phyloP scores from a whole-genome alignment of 1,140 invertebrate genomes.

The Drosophila guanche region DNA sequence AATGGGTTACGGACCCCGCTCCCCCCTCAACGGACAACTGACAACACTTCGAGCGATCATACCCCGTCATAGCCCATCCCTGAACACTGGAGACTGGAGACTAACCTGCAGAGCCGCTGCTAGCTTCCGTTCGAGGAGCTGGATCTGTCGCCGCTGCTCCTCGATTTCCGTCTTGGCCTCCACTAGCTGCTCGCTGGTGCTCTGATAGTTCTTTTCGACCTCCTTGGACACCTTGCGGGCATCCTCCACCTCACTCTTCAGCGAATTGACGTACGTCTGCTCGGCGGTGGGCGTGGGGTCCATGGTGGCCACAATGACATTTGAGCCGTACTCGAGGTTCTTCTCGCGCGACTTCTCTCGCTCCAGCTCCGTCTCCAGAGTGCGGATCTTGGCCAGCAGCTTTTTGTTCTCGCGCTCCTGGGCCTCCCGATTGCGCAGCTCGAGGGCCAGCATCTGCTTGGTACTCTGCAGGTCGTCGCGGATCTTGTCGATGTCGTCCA shows the following conservation, averaged over 20 bases:
- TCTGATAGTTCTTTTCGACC: conserved; percentile 90
- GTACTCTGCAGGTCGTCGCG: conserved; percentile 95
- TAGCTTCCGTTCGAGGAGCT: conserved; percentile 89
- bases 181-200: conserved; percentile 90
- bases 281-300: conserved; percentile 82
- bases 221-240: conserved; percentile 91
- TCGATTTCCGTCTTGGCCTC: conserved; percentile 90
- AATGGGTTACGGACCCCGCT: background rate
- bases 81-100: background rate
- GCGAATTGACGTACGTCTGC: conserved; percentile 86
- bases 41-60: conserved; percentile 52
- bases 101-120: conserved; percentile 86
- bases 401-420: conserved; percentile 94
- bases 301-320: conserved; percentile 80
- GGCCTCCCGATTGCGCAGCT: conserved; percentile 93
- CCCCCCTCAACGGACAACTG: conserved; percentile 64
- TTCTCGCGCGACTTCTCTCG: conserved; percentile 87
- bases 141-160: conserved; percentile 90
- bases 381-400: conserved; percentile 89
- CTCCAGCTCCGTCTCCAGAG: conserved; percentile 90
- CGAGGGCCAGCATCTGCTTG: conserved; percentile 94
- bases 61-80: background rate
- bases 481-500: conserved; percentile 95
- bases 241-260: conserved; percentile 90
- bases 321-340: conserved; percentile 85